phyloP scores from a whole-genome alignment of 2,888 invertebrate species.

The Caenorhabditis sp. region DNA sequence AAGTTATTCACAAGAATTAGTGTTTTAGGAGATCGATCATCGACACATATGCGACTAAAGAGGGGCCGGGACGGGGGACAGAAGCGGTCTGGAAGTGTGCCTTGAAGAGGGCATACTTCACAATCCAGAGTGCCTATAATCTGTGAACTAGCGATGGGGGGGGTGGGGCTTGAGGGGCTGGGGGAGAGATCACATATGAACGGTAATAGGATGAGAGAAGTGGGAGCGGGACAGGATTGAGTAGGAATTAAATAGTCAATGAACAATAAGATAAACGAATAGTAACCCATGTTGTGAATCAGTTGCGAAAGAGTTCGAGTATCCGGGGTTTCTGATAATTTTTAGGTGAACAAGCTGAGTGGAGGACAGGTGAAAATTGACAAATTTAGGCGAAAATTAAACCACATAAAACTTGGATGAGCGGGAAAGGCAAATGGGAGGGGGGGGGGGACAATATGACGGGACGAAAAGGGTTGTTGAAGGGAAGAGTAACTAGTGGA shows the following conservation, averaged over 20 bases:
- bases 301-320: conserved; percentile 22
- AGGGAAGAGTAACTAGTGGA: not conserved
- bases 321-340: conserved; percentile 13
- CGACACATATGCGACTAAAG: conserved; percentile 12
- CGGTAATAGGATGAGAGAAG: not conserved
- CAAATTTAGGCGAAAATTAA: not conserved
- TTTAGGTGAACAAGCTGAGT: no score
- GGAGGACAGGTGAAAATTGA: not conserved
- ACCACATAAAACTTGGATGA: conserved; percentile 4
- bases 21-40: not conserved
- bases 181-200: conserved; percentile 23
- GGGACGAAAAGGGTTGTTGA: not conserved
- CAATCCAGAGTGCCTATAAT: conserved; percentile 5
- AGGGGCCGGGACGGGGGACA: not conserved
- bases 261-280: not conserved
- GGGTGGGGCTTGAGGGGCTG: no score
- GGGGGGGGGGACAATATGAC: conserved; percentile 9
- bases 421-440: conserved; percentile 17
- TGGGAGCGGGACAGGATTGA: not conserved
- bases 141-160: conserved; percentile 17
- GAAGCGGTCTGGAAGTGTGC: not conserved
- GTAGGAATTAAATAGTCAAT: not conserved
- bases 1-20: not conserved
- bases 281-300: conserved; percentile 9
- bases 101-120: not conserved